Evolutionary conservation across 1,140 invertebrate species (phyloP), one percentile per base, ranked within the genome.

Genomic region (Drosophila tsacasi): DNA sequence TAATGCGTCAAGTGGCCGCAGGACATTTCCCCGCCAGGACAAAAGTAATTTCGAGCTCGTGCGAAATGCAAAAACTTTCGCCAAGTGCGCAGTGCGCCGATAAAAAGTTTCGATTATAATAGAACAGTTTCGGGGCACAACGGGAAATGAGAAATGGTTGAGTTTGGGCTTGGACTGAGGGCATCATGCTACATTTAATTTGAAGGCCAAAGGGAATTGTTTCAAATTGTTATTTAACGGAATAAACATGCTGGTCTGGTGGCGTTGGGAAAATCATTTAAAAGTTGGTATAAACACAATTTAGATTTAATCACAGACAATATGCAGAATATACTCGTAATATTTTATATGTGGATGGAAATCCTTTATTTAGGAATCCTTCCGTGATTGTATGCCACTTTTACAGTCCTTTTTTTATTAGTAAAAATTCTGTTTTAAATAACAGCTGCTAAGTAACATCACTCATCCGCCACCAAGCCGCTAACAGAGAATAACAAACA

Each of bases 31-130:
- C 27, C 52, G 32, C 47, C 35, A 52, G 49, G 58, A 39, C n/a
- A 35, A 67, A 84, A 89, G 77, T 89, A 81, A 89, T 87, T 87
- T 87, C 54, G 47, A 87, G 81, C 78, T 75, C 78, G 84, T 87
- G 84, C 85, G 81, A 87, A 89, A 84, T 89, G 85, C 66, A 72
- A 87, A 87, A 87, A 89, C 74, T 87, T 87, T 71, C 49, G 12
- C 47, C 73, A 68, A 69, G 73, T 79, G 71, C 71, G 59, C 61
- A 44, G 42, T 64, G 72, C 49, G 64, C 67, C 77, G 69, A 87
- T 87, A 83, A 87, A 87, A 87, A 87, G 77, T 89, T 87, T 87
- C 83, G 83, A 87, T 87, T 89, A 89, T 87, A 89, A 89, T 87
- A 64, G 76, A 83, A 66, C 23, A 49, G 75, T 50, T 60, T 64